Conservation (phyloP, 2,113 vertebrate species). For the Peucedramus taeniatus region DNA sequence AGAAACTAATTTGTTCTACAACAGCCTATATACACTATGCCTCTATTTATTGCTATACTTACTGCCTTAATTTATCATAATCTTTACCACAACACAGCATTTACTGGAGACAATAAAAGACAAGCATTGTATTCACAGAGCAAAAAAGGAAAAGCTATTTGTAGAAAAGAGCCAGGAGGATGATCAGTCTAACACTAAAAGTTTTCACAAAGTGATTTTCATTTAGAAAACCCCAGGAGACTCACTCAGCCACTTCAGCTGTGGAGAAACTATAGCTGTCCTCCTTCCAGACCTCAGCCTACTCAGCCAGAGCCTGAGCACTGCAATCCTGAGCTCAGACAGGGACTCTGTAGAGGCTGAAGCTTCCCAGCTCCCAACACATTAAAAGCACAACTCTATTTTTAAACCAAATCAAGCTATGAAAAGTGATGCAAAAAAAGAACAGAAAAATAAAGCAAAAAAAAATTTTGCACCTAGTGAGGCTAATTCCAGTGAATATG, state of each 20-base stretch:
- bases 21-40: background rate
- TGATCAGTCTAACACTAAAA: background rate
- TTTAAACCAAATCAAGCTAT: background rate
- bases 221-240: background rate
- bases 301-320: background rate
- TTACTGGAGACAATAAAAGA: background rate
- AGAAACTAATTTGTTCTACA: background rate
- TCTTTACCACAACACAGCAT: background rate
- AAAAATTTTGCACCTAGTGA: background rate
- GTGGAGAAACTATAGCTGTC: background rate
- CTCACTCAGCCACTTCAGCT: background rate
- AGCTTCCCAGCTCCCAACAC: background rate
- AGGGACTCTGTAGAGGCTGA: accelerated
- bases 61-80: background rate
- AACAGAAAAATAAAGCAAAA: background rate
- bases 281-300: background rate
- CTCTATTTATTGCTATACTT: background rate
- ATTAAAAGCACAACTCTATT: background rate
- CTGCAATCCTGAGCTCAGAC: background rate
- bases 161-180: background rate
- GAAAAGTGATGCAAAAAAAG: background rate
- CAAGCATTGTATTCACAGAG: background rate
- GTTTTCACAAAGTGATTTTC: background rate
- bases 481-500: background rate
- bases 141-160: background rate